These are phyloP conservation scores for Mobula birostris DNA, from an alignment of 2,113 vertebrate genomes.

Conservation along the genomic window DNA sequence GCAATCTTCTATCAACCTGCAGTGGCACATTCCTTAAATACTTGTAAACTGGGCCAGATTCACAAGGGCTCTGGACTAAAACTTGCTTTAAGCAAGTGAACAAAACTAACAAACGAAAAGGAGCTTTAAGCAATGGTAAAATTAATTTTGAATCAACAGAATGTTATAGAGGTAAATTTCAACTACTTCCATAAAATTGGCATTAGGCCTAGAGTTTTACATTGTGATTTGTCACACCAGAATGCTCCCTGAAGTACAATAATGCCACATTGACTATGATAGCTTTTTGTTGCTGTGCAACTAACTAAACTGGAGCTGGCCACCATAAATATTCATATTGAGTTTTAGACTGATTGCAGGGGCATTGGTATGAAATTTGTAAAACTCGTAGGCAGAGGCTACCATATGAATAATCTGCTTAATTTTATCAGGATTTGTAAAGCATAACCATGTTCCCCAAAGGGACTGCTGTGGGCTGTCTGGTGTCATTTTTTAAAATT, in stretches of 20 bases:
- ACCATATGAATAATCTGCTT: neutral
- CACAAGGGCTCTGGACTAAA: neutral
- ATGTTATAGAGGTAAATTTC: neutral
- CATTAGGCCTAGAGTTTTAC: neutral
- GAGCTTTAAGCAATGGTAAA: neutral
- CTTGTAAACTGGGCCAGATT: neutral
- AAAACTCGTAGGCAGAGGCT: neutral
- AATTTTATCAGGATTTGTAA: neutral
- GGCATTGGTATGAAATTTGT: neutral
- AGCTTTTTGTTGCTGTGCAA: neutral
- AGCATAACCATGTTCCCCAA: neutral
- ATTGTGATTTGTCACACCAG: neutral
- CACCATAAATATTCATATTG: neutral
- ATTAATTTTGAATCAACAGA: neutral
- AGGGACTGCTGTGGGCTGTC: neutral
- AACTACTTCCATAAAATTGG: neutral
- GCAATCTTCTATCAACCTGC: neutral
- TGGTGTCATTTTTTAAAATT: neutral
- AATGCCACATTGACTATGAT: neutral
- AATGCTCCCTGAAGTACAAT: neutral
- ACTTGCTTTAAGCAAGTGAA: neutral
- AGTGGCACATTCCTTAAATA: conserved; percentile 12
- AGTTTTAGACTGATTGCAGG: neutral
- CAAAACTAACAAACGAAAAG: neutral
- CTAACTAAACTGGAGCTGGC: neutral